These are phyloP conservation scores for Hucho hucho DNA, from an alignment of 2,113 vertebrate genomes.

Conservation along the genomic window DNA sequence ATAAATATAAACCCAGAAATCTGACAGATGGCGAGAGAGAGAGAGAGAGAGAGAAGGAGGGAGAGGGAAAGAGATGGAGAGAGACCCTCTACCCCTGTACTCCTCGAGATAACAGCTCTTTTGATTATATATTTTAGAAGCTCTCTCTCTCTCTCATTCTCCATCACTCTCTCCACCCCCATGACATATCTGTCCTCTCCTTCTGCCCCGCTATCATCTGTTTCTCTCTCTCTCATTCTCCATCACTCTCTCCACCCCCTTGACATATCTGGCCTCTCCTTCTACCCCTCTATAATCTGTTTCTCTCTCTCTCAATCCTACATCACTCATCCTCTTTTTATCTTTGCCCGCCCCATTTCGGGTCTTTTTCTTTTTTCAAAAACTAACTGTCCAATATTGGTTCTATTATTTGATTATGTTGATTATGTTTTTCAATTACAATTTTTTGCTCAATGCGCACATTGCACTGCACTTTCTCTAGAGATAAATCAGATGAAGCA, in stretches of 20 bases:
- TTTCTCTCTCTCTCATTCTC: not conserved
- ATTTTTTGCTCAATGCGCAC: not conserved
- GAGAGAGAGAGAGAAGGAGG: conserved; percentile 16
- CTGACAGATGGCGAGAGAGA: not conserved
- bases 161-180: not conserved
- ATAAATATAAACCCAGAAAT: not conserved
- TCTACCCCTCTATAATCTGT: not conserved
- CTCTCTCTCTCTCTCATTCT: not conserved
- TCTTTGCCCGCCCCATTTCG: not conserved
- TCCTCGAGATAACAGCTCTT: conserved; percentile 26
- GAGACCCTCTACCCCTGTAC: conserved; percentile 6
- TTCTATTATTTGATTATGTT: not conserved
- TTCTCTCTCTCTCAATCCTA: not conserved
- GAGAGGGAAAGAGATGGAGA: conserved; percentile 36
- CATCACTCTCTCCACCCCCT: not conserved
- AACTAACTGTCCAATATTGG: not conserved
- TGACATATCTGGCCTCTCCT: not conserved
- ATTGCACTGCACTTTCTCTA: too few relatives aligned
- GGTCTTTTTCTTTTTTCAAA: not conserved
- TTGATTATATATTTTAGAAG: conserved; percentile 47
- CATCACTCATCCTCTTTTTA: not conserved
- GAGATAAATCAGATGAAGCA: too few relatives aligned
- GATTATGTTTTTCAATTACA: not conserved
- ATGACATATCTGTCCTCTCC: not conserved
- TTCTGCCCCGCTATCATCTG: not conserved